Conservation (phyloP, 2,797 vertebrate genomes). For the Oophaga sylvatica region DNA sequence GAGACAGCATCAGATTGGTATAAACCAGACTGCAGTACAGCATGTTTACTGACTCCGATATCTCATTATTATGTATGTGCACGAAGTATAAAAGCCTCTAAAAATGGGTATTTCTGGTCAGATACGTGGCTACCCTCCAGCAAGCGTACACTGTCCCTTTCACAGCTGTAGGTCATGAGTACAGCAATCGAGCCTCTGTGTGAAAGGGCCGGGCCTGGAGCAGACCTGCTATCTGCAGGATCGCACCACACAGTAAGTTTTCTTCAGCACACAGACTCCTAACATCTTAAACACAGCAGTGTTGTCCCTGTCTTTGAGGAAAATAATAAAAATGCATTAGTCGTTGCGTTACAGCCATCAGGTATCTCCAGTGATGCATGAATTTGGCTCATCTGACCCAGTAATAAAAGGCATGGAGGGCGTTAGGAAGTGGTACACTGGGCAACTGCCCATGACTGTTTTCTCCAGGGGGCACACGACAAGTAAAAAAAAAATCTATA, state of each 20-base stretch:
- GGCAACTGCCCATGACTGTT: background rate
- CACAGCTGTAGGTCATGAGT: background rate
- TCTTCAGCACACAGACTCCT: background rate
- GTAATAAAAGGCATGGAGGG: background rate
- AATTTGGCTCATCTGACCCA: background rate
- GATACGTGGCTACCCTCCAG: background rate
- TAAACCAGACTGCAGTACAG: background rate
- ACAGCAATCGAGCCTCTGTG: conserved; percentile 6
- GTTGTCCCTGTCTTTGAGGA: background rate
- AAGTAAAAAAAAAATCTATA: background rate
- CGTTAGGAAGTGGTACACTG: background rate
- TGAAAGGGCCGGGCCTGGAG: background rate
- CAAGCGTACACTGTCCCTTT: conserved; percentile 6
- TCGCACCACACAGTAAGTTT: conserved; percentile 17
- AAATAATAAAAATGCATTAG: background rate
- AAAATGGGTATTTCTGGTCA: background rate
- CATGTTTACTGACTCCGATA: background rate
- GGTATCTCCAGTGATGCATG: background rate
- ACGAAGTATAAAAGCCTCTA: background rate
- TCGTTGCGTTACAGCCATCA: background rate
- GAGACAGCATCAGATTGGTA: background rate
- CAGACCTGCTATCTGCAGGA: conserved; percentile 3
- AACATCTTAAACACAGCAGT: background rate
- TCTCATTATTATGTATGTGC: background rate
- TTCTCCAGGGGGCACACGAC: background rate